Evolutionary conservation across 2,797 vertebrate species (phyloP).

Genomic region (Manis pentadactyla): DNA sequence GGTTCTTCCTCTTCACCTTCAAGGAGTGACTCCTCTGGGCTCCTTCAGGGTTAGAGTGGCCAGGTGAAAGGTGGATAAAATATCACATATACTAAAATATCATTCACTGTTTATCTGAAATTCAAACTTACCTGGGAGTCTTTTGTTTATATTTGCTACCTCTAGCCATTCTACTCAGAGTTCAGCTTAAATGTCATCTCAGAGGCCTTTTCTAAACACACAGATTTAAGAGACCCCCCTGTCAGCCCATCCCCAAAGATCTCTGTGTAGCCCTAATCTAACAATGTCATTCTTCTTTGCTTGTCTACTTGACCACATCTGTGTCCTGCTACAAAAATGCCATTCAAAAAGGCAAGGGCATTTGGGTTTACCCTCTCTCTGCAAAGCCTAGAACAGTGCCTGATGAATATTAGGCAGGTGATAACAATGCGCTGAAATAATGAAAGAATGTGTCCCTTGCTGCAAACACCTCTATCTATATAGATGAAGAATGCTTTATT

Average conservation of each 20-base stretch:
- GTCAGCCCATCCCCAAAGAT: background rate
- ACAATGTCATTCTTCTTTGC: background rate
- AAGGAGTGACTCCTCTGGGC: background rate
- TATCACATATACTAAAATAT: background rate
- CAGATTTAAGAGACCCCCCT: background rate
- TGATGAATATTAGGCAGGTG: fast-evolving
- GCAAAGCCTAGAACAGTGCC: background rate
- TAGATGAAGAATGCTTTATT: background rate
- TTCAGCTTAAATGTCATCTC: background rate
- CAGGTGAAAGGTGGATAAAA: background rate
- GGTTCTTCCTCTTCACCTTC: background rate
- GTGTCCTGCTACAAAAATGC: background rate
- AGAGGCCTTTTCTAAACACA: background rate
- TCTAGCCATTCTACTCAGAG: background rate
- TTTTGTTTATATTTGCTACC: background rate
- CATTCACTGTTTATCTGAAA: background rate
- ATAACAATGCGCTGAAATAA: background rate
- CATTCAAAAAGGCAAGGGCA: background rate
- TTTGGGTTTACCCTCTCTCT: background rate
- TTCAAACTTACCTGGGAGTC: background rate
- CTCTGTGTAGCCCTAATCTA: background rate
- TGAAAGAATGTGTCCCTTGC: background rate
- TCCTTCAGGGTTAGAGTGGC: background rate
- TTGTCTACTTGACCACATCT: background rate
- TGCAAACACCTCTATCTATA: background rate